These are phyloP conservation scores for Chaenodraco wilsoni DNA, from an alignment of 2,797 vertebrate species.

Conservation along the genomic window DNA sequence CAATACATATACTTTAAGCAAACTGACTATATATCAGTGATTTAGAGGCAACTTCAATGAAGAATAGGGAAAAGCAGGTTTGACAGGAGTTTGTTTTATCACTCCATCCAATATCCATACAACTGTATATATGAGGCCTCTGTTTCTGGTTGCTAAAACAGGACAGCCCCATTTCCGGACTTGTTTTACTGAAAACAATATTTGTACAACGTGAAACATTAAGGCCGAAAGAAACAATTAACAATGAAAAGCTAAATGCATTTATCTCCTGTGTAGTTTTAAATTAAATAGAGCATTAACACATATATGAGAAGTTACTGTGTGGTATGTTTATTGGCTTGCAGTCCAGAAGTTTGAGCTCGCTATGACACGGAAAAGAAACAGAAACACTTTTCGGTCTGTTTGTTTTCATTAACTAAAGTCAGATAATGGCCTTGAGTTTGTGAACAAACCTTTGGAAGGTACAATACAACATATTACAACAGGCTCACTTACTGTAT, in stretches of 20 bases:
- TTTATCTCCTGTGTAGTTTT: conserved; percentile 39
- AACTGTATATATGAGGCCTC: conserved; percentile 70
- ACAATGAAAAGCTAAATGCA: conserved; percentile 49
- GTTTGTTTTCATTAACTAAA: conserved; percentile 57
- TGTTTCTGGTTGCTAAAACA: conserved; percentile 72
- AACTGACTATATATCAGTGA: conserved; percentile 59
- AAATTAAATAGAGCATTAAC: conserved; percentile 42
- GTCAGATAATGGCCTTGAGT: conserved; percentile 67
- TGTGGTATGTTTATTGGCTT: conserved; percentile 35
- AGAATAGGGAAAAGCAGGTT: conserved; percentile 59
- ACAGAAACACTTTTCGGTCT: conserved; percentile 52
- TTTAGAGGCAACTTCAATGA: conserved; percentile 52
- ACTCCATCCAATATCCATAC: conserved; percentile 78
- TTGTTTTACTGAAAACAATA: conserved; percentile 62
- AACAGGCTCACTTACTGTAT: conserved; percentile 76
- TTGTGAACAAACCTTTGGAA: conserved; percentile 77
- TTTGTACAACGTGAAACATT: conserved; percentile 67
- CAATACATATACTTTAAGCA: conserved; percentile 46
- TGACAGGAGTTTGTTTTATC: conserved; percentile 71
- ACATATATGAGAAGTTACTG: conserved; percentile 46
- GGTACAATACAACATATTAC: conserved; percentile 81
- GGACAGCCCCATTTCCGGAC: conserved; percentile 63
- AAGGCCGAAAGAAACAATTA: conserved; percentile 58
- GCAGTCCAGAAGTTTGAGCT: conserved; percentile 43
- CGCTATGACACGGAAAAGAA: conserved; percentile 56